Base-by-base conservation (phyloP, 2,888 invertebrate species). In the Drosophila cognata region DNA sequence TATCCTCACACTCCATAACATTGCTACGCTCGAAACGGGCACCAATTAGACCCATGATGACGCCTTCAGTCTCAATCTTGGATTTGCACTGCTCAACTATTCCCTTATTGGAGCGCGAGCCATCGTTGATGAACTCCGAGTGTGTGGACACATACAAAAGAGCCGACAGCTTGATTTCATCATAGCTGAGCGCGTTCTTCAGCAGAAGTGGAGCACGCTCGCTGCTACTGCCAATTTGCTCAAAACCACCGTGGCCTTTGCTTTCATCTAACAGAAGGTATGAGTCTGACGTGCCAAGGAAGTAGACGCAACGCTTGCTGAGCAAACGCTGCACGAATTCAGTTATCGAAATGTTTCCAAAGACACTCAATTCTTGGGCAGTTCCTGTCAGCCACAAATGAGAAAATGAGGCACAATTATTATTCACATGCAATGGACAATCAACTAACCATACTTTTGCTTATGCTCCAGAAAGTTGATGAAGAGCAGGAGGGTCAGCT, bases 381-480 rank as follows among this genome's bases (percentile, higher is more conserved):
- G 91, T 93, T 4, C 89, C 92, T 92, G 51, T 25, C 13, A 28
- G 13, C 11, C 41, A 5, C 57, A 51, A 29, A 29, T 28, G 29
- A 29, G 13, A 51, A 29, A 46, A 16, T 7, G 18, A n/a, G 29
- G 11, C 29, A 29, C 18, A n/a, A 16, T 21, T 46, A 46, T 46
- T 46, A 21, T 46, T 21, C 11, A 6, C 18, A 29, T 28, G 51
- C 18, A 29, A 29, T 10, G 10, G 18, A 2, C 36, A 16, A 41
- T 10, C 13, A 41, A 31, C 88, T 63, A 61, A 92, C 92, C 93
- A 70, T 89, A 92, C 68, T 89, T 81, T 38, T 70, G 77, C 91
- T 96, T 96, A 85, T 95, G 94, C 70, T 95, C 94, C 58, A 96
- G 92, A 91, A 96, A 96, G 71, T 94, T 94, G 1, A 95, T 94